Evolutionary conservation across 2,888 invertebrate genomes (phyloP).

Genomic region (Antitype chi): DNA sequence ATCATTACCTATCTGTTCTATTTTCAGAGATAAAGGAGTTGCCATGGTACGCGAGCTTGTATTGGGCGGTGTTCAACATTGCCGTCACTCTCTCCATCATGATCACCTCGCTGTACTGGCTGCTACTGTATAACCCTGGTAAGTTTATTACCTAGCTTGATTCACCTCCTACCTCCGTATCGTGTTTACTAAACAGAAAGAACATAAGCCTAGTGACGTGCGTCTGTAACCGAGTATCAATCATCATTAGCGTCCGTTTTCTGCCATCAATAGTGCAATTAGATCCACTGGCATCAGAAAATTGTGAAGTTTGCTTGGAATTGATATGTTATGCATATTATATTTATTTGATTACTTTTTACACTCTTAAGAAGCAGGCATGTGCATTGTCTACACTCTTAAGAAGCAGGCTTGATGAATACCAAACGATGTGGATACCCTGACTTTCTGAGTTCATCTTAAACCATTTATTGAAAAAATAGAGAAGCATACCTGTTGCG

Average conservation of each 20-base stretch:
- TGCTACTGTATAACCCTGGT: constrained; percentile 83
- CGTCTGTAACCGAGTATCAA: constrained; percentile 6
- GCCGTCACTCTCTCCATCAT: constrained; percentile 78
- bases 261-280: constrained; percentile 25
- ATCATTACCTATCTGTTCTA: not conserved
- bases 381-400: not conserved
- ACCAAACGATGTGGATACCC: not conserved
- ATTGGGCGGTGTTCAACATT: constrained; percentile 85
- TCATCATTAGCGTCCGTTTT: constrained; percentile 21
- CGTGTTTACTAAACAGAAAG: constrained; percentile 18
- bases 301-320: not conserved
- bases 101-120: constrained; percentile 87
- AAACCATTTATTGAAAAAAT: not conserved
- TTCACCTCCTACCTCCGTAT: not conserved
- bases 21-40: constrained; percentile 68
- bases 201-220: not conserved
- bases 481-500: not conserved
- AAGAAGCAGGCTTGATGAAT: not conserved
- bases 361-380: not conserved
- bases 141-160: constrained; percentile 29
- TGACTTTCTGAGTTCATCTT: not conserved
- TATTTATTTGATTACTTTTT: not conserved
- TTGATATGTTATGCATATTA: not conserved
- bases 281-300: constrained; percentile 6
- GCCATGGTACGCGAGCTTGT: constrained; percentile 84